Evolutionary conservation across 2,888 invertebrate genomes (phyloP), one percentile per base, ranked within the genome.

Genomic region (Apamea monoglypha): DNA sequence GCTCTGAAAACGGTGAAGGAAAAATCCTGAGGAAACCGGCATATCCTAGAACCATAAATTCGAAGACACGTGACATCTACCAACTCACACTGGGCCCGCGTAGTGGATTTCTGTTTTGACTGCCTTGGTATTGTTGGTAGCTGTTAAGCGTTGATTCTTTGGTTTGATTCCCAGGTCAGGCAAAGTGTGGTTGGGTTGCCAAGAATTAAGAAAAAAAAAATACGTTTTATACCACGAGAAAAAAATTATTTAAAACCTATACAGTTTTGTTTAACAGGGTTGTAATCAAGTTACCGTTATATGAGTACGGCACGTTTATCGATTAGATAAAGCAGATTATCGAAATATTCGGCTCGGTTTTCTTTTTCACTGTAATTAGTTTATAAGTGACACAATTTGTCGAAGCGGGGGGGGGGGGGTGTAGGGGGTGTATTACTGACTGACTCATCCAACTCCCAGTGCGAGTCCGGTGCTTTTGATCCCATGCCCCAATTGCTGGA

Each of bases 281-380:
- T 12, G 4, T 36, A 59, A 56, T 10, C 2, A 66, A 78, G 6
- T 80, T 50, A 83, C 72, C 59, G 14, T 4, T 18, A 3, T 18
- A 82, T n/a, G n/a, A n/a, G n/a, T n/a, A 76, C 44, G 40, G 4
- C 36, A 16, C 1, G n/a, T 18, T 29, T 74, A 74, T 53, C 40
- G 12, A 66, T 14, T 4, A 81, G 82, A 80, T 80, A 82, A 61
- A 2, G 8, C 1, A 75, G 53, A 63, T 82, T 25, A 68, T 44
- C 18, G 1, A 68, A 75, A 75, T 75, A 63, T 53, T 61, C 25
- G 61, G 64, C 36, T 75, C 7, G 7, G 4, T 16, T 47, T 29
- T 32, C 1, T 29, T 53, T 32, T n/a, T 44, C 18, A 44, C 25
- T 67, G 53, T 53, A 29, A 75, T 82, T 75, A 75, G 59, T 74